These are phyloP conservation scores for Lamellibrachia columna DNA, from an alignment of 2,888 invertebrate species.

Conservation along the genomic window DNA sequence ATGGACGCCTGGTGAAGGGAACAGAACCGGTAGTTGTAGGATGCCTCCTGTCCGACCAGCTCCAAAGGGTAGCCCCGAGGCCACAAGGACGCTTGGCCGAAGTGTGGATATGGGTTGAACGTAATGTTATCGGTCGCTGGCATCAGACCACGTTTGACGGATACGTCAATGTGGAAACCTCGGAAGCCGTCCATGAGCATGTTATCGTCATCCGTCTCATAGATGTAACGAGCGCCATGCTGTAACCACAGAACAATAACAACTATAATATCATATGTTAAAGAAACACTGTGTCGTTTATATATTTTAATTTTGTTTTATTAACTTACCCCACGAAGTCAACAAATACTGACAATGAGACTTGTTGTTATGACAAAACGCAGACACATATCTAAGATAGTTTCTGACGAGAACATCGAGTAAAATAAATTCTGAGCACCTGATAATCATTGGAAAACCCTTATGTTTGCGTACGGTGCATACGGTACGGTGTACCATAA, in stretches of 20 bases:
- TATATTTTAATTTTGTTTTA: neutral
- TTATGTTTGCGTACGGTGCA: no score
- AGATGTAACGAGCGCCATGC: slow-evolving; percentile 45
- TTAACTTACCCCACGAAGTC: neutral
- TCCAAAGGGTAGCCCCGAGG: slow-evolving; percentile 53
- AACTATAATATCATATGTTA: neutral
- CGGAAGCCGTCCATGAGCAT: slow-evolving; percentile 28
- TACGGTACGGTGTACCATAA: no score
- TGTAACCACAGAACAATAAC: slow-evolving; percentile 28
- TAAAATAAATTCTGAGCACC: no score
- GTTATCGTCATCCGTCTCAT: slow-evolving; percentile 46
- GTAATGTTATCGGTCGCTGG: slow-evolving; percentile 34
- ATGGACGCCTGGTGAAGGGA: neutral
- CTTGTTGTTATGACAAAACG: no score
- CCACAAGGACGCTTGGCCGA: slow-evolving; percentile 54
- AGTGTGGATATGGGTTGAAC: slow-evolving; percentile 45
- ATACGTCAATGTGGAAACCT: neutral
- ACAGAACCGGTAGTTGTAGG: slow-evolving; percentile 35
- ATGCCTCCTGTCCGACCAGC: slow-evolving; percentile 43
- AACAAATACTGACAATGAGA: neutral
- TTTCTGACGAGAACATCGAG: no score
- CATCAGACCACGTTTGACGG: slow-evolving; percentile 29
- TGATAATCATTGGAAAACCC: no score
- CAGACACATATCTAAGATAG: no score
- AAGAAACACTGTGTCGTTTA: neutral